phyloP scores from a whole-genome alignment of 2,797 vertebrate species.

The Thalassophryne amazonica region DNA sequence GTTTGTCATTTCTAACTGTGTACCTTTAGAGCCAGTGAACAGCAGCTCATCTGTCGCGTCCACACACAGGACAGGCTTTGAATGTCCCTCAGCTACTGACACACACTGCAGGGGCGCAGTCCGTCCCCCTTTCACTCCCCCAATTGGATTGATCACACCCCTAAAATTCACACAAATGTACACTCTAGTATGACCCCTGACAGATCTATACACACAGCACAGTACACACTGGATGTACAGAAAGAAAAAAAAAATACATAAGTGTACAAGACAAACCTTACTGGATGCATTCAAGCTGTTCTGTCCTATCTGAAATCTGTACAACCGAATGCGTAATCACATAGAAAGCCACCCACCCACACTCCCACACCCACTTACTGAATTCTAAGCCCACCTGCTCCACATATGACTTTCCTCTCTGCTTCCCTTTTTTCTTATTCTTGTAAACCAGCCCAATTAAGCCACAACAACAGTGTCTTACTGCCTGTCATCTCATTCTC shows the following conservation, averaged over 20 bases:
- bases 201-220: too few relatives aligned
- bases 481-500: background rate
- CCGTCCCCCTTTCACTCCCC: slow-evolving; percentile 87
- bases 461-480: slow-evolving; percentile 9
- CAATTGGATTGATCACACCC: slow-evolving; percentile 91
- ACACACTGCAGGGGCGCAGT: slow-evolving; percentile 93
- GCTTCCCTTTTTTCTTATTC: background rate
- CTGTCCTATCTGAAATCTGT: background rate
- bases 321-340: background rate
- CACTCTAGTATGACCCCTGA: too few relatives aligned
- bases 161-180: slow-evolving; percentile 74
- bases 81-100: slow-evolving; percentile 94
- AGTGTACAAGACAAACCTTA: slow-evolving; percentile 22
- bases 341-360: background rate
- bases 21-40: slow-evolving; percentile 97
- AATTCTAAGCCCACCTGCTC: background rate
- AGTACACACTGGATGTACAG: too few relatives aligned
- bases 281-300: background rate
- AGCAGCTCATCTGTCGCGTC: slow-evolving; percentile 95
- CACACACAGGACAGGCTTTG: slow-evolving; percentile 94
- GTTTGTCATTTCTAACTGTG: background rate
- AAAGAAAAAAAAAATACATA: too few relatives aligned
- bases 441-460: slow-evolving; percentile 44
- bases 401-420: background rate
- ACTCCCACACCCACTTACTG: slow-evolving; percentile 4